Base-by-base conservation (phyloP, 2,888 invertebrate genomes). In the Tetrapedia diversipes region DNA sequence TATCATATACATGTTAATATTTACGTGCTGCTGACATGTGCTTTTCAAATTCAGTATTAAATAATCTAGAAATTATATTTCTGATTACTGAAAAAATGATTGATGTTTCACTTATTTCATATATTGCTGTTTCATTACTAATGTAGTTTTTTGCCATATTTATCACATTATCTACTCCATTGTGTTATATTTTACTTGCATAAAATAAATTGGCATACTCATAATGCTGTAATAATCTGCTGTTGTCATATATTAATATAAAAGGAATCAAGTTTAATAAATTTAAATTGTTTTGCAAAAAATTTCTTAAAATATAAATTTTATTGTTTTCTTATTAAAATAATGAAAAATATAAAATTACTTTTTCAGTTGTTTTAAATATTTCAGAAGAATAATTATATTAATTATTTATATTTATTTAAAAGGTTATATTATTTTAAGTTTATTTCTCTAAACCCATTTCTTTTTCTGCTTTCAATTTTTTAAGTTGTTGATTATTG, bases 121-220 rank as follows among this genome's bases (percentile, higher is more conserved):
- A 10, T 41, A 34, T 11, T 41, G 4, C 0, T 57, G 16, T 34
- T 19, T 22, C 0, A 7, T 22, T 2, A 29, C 4, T 47, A 4
- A 3, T 29, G 0, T 10, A 47, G 27, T n/a, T 47, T 60, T 51
- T 22, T 41, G 27, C n/a, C 29, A n/a, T 32, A 32, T 67, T 39
- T 27, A 11, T 49, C 27, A 27, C 11, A n/a, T 34, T 45, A n/a
- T n/a, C 1, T 16, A 34, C 32, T 7, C 14, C 4, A 32, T 4
- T 60, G 19, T 37, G 14, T 32, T 45, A 61, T 27, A 69, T 37
- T 53, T 69, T 37, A 45, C 4, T 45, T 27, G 27, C 32, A 11
- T 19, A 63, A 47, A 37, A 8, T 63, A 1, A 37, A 16, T 29
- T 45, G 11, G 54, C 27, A 37, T 34, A 19, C 11, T 54, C 2